A percentile compares a stretch with the other conserved stretches of the same genome.
Evolutionary conservation across 1,140 invertebrate genomes (phyloP).

Genomic region (Euwallacea similis): DNA sequence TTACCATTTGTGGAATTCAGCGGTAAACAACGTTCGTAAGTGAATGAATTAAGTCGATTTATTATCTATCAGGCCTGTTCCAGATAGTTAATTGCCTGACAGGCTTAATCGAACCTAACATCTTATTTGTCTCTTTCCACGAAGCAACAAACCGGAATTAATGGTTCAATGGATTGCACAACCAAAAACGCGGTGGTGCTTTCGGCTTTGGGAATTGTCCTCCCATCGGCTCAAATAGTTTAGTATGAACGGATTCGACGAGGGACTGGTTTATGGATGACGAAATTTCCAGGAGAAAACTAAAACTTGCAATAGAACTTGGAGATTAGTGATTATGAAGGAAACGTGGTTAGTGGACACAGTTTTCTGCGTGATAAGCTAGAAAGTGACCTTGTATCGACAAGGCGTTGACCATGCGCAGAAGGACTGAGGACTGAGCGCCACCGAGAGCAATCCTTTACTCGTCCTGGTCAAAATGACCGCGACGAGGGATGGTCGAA

Average conservation of each 20-base stretch:
- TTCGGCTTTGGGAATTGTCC: conserved; percentile 3
- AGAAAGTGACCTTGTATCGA: too few species aligned
- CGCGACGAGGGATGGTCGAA: too few species aligned
- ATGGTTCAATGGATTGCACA: conserved; percentile 7
- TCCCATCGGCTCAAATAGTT: conserved; percentile 11
- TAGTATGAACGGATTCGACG: neutral
- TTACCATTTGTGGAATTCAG: neutral
- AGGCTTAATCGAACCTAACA: conserved; percentile 20
- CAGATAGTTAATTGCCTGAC: conserved; percentile 20
- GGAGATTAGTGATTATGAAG: too few species aligned
- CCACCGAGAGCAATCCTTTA: too few species aligned
- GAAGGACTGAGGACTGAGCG: too few species aligned
- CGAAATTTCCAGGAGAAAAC: too few species aligned
- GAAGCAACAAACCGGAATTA: conserved; percentile 18
- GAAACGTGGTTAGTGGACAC: too few species aligned
- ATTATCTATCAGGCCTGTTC: conserved; percentile 3
- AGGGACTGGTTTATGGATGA: too few species aligned
- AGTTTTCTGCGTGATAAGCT: too few species aligned
- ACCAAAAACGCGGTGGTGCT: conserved; percentile 1
- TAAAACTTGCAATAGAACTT: too few species aligned
- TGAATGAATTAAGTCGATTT: neutral
- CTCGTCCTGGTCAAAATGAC: too few species aligned
- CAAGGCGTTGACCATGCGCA: too few species aligned
- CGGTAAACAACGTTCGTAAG: neutral
- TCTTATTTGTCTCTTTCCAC: conserved; percentile 18